These are phyloP conservation scores for Phrixothrix hirtus DNA, from an alignment of 2,888 invertebrate species.

Conservation along the genomic window DNA sequence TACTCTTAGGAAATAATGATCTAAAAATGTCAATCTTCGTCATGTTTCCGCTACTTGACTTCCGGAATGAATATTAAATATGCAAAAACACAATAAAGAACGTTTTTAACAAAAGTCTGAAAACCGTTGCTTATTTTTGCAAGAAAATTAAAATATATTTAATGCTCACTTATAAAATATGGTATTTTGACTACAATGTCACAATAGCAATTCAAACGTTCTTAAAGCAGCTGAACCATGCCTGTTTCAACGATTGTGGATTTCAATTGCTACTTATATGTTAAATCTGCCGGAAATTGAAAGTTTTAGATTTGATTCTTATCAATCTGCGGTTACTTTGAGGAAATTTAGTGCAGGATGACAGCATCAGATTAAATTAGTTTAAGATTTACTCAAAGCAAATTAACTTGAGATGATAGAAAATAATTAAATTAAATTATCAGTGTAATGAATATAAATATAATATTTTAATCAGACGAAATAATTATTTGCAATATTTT, in stretches of 20 bases:
- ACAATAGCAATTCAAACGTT: slow-evolving; percentile 31
- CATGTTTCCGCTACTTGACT: slow-evolving; percentile 37
- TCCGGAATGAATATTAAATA: slow-evolving; percentile 34
- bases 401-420: too few species aligned
- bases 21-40: slow-evolving; percentile 35
- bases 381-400: background rate
- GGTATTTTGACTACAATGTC: slow-evolving; percentile 37
- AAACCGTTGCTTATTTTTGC: slow-evolving; percentile 25
- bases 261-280: slow-evolving; percentile 21
- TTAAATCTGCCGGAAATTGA: slow-evolving; percentile 26
- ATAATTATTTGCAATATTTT: too few species aligned
- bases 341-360: too few species aligned
- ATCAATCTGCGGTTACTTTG: slow-evolving; percentile 15
- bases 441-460: too few species aligned
- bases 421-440: too few species aligned
- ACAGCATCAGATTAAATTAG: too few species aligned
- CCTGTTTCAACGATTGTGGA: slow-evolving; percentile 17
- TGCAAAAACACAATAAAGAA: slow-evolving; percentile 27
- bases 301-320: slow-evolving; percentile 23
- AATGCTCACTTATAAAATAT: slow-evolving; percentile 28
- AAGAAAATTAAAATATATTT: slow-evolving; percentile 29
- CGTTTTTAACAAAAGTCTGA: slow-evolving; percentile 11
- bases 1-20: slow-evolving; percentile 28
- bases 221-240: slow-evolving; percentile 28
- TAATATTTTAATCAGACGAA: too few species aligned